Conservation (phyloP, 2,888 invertebrate genomes). For the Troides aeacus region DNA sequence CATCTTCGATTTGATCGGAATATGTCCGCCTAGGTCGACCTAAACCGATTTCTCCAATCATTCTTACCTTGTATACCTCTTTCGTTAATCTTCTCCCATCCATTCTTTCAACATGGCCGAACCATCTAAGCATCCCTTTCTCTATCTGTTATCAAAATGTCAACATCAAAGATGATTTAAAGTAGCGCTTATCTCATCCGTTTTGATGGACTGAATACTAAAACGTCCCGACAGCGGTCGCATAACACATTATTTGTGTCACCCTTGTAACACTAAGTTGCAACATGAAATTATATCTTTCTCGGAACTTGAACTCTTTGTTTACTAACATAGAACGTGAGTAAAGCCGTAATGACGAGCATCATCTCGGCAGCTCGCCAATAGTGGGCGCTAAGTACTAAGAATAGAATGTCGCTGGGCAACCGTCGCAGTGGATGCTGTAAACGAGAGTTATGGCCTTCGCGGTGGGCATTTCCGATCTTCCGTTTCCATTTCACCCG, state of each 20-base stretch:
- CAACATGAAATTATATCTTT: constrained; percentile 23
- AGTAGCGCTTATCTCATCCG: too few species aligned
- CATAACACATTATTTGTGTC: constrained; percentile 18
- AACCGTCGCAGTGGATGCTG: constrained; percentile 37
- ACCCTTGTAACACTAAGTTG: constrained; percentile 17
- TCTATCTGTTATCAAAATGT: too few species aligned
- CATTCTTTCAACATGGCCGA: too few species aligned
- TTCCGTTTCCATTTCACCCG: constrained; percentile 42
- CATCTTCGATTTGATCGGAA: too few species aligned
- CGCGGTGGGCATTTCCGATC: constrained; percentile 73
- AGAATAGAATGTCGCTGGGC: constrained; percentile 70
- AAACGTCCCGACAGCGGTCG: constrained; percentile 11
- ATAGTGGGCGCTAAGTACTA: constrained; percentile 70
- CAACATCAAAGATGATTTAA: too few species aligned
- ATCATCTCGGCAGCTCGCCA: constrained; percentile 72
- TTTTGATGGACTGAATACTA: not conserved
- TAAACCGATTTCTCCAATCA: too few species aligned
- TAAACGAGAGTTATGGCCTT: constrained; percentile 52
- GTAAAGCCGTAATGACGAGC: constrained; percentile 55
- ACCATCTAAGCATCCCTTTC: too few species aligned
- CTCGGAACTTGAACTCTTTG: constrained; percentile 50
- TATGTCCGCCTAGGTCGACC: too few species aligned
- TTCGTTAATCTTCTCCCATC: too few species aligned
- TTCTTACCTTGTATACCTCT: too few species aligned
- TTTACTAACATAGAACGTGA: constrained; percentile 76